Evolutionary conservation across 2,797 vertebrate species (phyloP), one percentile per base, ranked within the genome.

Genomic region (Chanos chanos): DNA sequence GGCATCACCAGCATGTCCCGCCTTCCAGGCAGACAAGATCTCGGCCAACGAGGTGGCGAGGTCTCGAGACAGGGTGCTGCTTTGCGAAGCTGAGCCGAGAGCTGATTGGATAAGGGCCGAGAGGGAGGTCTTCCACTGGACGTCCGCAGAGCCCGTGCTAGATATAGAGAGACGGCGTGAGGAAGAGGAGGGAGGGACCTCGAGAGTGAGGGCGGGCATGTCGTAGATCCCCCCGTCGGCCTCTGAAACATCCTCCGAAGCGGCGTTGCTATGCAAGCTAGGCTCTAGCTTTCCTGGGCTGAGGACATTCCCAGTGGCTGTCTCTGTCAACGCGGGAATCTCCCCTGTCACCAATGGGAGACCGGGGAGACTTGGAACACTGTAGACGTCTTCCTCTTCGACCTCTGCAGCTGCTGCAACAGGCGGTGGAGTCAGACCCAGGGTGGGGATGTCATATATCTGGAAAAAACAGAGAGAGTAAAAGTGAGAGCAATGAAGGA

Each of bases 361-460:
- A 1, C 89, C 88, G 0, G 88, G 87, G 45, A 91, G 87, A 7
- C 86, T 83, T 4, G 87, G 80, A 18, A 92, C 84, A n/a, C 88
- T 84, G 82, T 92, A 92, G 7, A 92, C 89, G 8, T 90, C 89
- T 0, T 91, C 89, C 3, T 86, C 86, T 0, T 24, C 81, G 27
- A 82, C 86, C 9, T 82, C 73, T 28, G 31, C 52, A 52, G 56
- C 36, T 54, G 72, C 71, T 7, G 78, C 31, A 72, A 77, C 36
- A 7, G 70, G 53, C 57, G 76, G 52, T 9, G 77, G 74, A 28
- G 77, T 86, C 13, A 91, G 75, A 7, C 83, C 72, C 13, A 85
- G 70, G 5, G 92, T 85, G 55, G 94, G 94, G 54, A 93, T 86
- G 1, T 94, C 86, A 0, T 96, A 96, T 65, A 95, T 90, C 94